phyloP scores from a whole-genome alignment of 30 jellyfish, hydroid and myxozoan genomes.

The Mastigias papua region DNA sequence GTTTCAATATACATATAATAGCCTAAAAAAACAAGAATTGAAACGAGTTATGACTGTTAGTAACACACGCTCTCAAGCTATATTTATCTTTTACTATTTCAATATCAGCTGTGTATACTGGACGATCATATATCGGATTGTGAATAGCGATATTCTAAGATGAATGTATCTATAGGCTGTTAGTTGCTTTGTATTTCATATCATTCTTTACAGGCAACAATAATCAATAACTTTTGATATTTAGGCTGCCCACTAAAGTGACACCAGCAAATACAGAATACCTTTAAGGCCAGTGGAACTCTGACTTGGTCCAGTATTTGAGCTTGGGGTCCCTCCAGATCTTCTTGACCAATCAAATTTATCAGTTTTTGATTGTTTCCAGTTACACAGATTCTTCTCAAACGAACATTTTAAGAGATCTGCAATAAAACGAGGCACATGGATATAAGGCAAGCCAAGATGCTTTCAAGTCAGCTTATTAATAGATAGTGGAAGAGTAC shows the following conservation, averaged over 20 bases:
- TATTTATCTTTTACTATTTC: not conserved
- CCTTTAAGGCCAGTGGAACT: slow-evolving; percentile 51
- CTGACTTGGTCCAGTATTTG: slow-evolving; percentile 33
- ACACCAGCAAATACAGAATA: not conserved
- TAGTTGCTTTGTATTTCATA: not conserved
- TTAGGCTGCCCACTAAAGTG: not conserved
- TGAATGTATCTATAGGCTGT: no score
- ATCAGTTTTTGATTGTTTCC: slow-evolving; percentile 65
- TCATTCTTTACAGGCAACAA: not conserved
- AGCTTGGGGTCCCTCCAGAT: slow-evolving; percentile 41
- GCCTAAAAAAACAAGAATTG: slow-evolving; percentile 19
- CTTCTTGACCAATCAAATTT: slow-evolving; percentile 63
- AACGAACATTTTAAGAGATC: slow-evolving; percentile 26
- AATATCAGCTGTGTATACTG: no score
- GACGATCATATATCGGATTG: no score
- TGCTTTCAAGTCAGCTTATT: no score
- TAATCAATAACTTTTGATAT: no score
- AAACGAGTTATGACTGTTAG: not conserved
- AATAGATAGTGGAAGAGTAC: no score
- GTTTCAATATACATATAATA: slow-evolving; percentile 56
- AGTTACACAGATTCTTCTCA: slow-evolving; percentile 40
- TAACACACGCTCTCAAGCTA: not conserved
- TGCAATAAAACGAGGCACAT: not conserved
- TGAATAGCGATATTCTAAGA: no score
- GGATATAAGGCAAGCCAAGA: not conserved